phyloP scores from a whole-genome alignment of 2,888 invertebrate genomes.

The Apodemia mormo region DNA sequence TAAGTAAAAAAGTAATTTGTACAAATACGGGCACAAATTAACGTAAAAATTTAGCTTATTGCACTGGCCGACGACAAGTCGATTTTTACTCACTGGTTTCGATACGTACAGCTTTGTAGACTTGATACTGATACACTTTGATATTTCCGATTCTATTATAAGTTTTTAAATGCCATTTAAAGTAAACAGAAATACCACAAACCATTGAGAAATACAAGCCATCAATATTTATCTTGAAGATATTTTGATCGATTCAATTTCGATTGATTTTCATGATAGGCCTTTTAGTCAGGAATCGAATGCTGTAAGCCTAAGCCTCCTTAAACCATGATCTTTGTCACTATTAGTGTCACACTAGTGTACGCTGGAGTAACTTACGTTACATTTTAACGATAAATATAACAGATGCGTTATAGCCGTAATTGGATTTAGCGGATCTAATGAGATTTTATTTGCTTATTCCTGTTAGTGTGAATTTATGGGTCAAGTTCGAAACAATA shows the following conservation, averaged over 20 bases:
- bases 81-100: too few relatives aligned
- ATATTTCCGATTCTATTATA: too few relatives aligned
- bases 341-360: slow-evolving; percentile 19
- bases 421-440: slow-evolving; percentile 17
- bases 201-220: too few relatives aligned
- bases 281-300: slow-evolving; percentile 4
- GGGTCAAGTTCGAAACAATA: not conserved
- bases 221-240: too few relatives aligned
- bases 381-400: slow-evolving; percentile 19
- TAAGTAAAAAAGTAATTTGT: too few relatives aligned
- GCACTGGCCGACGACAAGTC: too few relatives aligned
- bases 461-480: slow-evolving; percentile 6
- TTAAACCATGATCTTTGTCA: slow-evolving; percentile 19
- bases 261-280: not conserved
- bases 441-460: slow-evolving; percentile 12
- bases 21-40: too few relatives aligned
- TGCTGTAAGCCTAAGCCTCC: slow-evolving; percentile 15
- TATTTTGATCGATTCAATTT: not conserved
- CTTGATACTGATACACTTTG: too few relatives aligned
- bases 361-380: slow-evolving; percentile 9
- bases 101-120: too few relatives aligned
- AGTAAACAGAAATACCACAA: too few relatives aligned
- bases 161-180: too few relatives aligned
- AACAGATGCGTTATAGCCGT: slow-evolving; percentile 13
- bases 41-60: too few relatives aligned